phyloP scores from a whole-genome alignment of 37 sponge, comb jelly and placozoan species.

The Diacarnus erythraeanus region DNA sequence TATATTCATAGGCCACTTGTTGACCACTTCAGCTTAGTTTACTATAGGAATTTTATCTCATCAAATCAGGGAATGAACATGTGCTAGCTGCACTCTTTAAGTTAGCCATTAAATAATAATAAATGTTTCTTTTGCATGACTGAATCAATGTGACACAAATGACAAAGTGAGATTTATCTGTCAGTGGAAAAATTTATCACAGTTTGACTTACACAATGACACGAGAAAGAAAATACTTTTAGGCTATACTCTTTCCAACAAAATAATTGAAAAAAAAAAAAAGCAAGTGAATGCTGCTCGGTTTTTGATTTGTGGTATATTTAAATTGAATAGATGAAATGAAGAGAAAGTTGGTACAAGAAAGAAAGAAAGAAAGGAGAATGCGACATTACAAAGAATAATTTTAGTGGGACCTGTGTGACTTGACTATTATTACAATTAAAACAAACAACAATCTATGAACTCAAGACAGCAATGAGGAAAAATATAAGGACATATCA shows the following conservation, averaged over 20 bases:
- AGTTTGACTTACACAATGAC: no score
- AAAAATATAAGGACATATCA: no score
- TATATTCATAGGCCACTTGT: no score
- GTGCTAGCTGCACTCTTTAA: not conserved
- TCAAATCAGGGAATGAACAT: not conserved
- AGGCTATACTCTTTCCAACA: not conserved
- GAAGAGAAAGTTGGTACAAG: not conserved
- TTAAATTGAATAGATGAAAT: not conserved
- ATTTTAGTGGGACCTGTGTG: no score
- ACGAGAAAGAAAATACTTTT: no score
- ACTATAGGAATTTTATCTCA: not conserved
- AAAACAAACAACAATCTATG: no score
- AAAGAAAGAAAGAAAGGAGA: no score
- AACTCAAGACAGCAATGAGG: not conserved
- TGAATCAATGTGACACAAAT: not conserved
- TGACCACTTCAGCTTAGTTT: conserved; percentile 1
- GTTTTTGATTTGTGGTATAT: not conserved
- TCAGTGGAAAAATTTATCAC: no score
- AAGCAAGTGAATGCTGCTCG: not conserved
- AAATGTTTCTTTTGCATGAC: not conserved
- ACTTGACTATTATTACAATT: no score
- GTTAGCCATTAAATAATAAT: not conserved
- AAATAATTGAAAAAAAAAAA: not conserved
- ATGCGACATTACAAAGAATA: no score
- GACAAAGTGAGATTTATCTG: no score